These are phyloP conservation scores for Dryocosmus kuriphilus DNA, from an alignment of 2,888 invertebrate genomes.

Conservation along the genomic window DNA sequence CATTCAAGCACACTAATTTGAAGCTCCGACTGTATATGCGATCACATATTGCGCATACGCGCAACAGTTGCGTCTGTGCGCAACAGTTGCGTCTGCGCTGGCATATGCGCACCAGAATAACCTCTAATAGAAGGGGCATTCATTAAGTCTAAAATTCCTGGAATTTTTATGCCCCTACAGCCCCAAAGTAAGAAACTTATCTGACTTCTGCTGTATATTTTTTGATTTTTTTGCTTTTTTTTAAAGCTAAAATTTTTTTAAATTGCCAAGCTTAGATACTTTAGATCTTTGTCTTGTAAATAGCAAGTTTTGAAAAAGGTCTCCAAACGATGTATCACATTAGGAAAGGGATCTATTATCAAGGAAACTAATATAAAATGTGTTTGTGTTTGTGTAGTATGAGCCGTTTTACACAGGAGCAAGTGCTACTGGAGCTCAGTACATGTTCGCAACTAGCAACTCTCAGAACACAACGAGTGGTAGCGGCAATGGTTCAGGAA, in stretches of 20 bases:
- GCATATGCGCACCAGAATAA: too few species aligned
- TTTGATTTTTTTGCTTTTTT: not conserved
- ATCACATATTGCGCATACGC: too few species aligned
- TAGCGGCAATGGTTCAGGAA: conserved; percentile 60
- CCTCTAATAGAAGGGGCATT: too few species aligned
- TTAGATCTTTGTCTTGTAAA: not conserved
- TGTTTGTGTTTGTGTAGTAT: conserved; percentile 67
- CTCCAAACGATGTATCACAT: not conserved
- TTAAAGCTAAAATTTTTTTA: not conserved
- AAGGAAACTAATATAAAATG: not conserved
- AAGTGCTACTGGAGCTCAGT: conserved; percentile 75
- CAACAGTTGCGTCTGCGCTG: too few species aligned
- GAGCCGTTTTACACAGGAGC: conserved; percentile 76
- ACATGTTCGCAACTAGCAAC: conserved; percentile 76
- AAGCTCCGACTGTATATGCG: too few species aligned
- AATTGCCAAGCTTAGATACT: not conserved
- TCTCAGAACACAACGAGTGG: conserved; percentile 71
- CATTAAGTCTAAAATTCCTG: too few species aligned
- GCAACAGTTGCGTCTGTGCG: too few species aligned
- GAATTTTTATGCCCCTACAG: too few species aligned
- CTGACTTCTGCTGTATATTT: too few species aligned
- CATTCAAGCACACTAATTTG: too few species aligned
- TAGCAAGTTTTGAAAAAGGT: not conserved
- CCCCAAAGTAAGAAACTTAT: too few species aligned
- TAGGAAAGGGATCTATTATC: not conserved